A percentile compares a stretch with the other conserved stretches of the same genome.
Conservation (phyloP, 2,888 invertebrate species). For the Cybosia mesomella region DNA sequence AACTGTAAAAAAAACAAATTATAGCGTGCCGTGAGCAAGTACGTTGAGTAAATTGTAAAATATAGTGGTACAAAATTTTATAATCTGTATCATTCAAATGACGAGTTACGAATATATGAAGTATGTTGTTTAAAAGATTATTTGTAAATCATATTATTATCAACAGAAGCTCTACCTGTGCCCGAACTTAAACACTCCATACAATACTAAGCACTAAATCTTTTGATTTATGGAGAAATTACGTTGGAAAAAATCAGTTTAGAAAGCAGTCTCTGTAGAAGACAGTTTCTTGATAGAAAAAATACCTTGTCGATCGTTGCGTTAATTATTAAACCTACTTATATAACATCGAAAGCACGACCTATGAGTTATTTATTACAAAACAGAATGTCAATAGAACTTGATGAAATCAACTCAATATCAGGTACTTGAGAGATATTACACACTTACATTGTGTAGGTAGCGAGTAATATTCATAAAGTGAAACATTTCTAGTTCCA, state of each 20-base stretch:
- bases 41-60: background rate
- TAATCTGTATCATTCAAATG: background rate
- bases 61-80: background rate
- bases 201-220: too few relatives aligned
- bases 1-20: too few relatives aligned
- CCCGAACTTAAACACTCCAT: background rate
- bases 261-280: conserved; percentile 7
- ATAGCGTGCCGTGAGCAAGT: too few relatives aligned
- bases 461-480: conserved; percentile 18
- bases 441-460: conserved; percentile 22
- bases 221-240: conserved; percentile 4
- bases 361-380: conserved; percentile 33
- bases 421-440: conserved; percentile 17
- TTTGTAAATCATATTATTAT: background rate
- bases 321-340: conserved; percentile 18
- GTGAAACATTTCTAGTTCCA: conserved; percentile 28
- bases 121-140: background rate
- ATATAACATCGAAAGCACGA: conserved; percentile 12
- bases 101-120: background rate
- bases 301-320: conserved; percentile 5
- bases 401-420: conserved; percentile 36
- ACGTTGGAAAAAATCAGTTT: background rate
- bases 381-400: conserved; percentile 21
- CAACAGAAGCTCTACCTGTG: background rate
- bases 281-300: conserved; percentile 16